Conservation (phyloP, 2,797 vertebrate species). For the Pangasius larnaudii region DNA sequence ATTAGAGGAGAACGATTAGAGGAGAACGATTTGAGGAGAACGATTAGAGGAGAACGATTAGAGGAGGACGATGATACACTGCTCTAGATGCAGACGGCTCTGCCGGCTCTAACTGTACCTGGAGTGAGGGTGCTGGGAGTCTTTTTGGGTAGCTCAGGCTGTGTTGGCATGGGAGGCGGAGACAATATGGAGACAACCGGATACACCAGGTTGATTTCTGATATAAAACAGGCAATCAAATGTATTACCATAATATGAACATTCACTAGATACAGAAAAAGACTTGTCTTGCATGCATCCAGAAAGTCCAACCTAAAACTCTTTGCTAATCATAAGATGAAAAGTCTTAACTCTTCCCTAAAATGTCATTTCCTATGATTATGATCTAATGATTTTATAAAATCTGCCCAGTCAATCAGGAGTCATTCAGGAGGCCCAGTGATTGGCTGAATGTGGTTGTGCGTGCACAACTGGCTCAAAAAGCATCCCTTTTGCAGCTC, state of each 20-base stretch:
- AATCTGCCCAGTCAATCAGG: background rate
- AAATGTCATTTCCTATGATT: too few species aligned
- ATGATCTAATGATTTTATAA: background rate
- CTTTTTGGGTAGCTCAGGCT: background rate
- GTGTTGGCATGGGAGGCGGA: too few species aligned
- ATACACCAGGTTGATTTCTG: background rate
- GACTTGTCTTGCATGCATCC: background rate
- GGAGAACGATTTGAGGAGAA: background rate
- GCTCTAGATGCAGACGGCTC: background rate
- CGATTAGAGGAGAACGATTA: background rate
- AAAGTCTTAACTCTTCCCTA: background rate
- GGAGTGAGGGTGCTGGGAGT: background rate
- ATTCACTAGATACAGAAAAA: background rate
- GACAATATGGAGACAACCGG: too few species aligned
- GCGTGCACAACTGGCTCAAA: too few species aligned
- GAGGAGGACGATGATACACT: background rate
- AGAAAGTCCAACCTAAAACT: background rate
- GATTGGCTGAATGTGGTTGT: too few species aligned
- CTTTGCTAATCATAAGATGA: background rate
- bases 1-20: background rate
- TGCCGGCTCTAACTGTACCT: background rate
- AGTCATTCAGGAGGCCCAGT: too few species aligned
- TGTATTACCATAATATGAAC: background rate
- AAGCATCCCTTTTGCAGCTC: too few species aligned
- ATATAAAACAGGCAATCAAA: background rate